Evolutionary conservation across 2,113 vertebrate species (phyloP).

Genomic region (Oceanites oceanicus): DNA sequence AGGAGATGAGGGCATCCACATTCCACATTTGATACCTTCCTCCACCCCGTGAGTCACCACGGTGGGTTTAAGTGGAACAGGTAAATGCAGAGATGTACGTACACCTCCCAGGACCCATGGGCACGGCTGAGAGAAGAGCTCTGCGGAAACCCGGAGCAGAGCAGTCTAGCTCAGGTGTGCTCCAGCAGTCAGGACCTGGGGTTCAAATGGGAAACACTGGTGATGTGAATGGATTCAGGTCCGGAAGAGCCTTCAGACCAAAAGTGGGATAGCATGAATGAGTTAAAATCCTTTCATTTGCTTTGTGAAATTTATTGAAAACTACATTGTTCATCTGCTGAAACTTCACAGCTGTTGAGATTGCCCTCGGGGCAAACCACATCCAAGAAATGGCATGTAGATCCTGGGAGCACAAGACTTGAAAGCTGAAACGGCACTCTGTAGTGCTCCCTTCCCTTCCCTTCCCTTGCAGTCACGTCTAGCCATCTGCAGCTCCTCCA

Average conservation of each 20-base stretch:
- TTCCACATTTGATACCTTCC: background rate
- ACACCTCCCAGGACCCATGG: background rate
- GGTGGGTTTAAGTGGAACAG: background rate
- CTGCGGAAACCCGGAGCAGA: background rate
- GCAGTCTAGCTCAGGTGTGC: background rate
- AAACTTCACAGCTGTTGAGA: conserved; percentile 60
- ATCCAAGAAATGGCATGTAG: conserved; percentile 62
- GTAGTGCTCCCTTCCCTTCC: background rate
- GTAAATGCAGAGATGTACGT: background rate
- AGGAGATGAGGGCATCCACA: background rate
- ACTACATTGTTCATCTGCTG: conserved; percentile 41
- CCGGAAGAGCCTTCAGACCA: background rate
- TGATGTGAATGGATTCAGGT: background rate
- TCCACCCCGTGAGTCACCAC: background rate
- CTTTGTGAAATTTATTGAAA: conserved; percentile 38
- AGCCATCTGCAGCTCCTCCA: background rate
- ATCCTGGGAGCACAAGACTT: conserved; percentile 33
- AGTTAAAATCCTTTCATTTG: conserved; percentile 31
- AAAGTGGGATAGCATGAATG: background rate
- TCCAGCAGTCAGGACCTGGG: background rate
- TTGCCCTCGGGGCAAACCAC: conserved; percentile 47
- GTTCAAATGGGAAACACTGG: background rate
- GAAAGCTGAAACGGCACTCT: background rate
- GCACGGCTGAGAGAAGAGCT: background rate
- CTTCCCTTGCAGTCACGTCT: background rate